Evolutionary conservation across 2,113 vertebrate species (phyloP).

Genomic region (Corvus hawaiiensis): DNA sequence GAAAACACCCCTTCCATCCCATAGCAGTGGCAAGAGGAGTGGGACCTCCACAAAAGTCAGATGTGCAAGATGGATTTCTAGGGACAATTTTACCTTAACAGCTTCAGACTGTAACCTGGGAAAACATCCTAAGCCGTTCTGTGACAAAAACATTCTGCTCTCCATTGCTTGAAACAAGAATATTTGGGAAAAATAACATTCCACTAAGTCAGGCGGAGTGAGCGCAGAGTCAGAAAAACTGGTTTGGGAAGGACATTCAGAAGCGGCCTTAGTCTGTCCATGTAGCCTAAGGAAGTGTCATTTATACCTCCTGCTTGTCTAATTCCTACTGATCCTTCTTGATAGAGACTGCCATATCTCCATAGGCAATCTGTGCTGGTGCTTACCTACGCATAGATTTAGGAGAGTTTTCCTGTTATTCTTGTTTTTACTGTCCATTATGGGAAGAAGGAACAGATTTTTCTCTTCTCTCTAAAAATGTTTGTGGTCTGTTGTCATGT

Average conservation of each 20-base stretch:
- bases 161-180: not conserved
- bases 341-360: not conserved
- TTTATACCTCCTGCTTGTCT: not conserved
- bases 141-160: not conserved
- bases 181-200: not conserved
- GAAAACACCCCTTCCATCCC: not conserved
- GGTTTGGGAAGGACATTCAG: not conserved
- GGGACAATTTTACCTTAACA: not conserved
- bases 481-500: not conserved
- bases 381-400: not conserved
- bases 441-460: not conserved
- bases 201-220: not conserved
- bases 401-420: not conserved
- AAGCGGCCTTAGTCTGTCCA: not conserved
- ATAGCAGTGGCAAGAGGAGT: not conserved
- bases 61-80: not conserved
- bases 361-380: not conserved
- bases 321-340: not conserved
- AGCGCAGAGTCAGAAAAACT: not conserved
- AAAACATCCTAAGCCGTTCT: not conserved
- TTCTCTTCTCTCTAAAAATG: not conserved
- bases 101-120: not conserved
- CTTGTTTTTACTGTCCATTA: not conserved
- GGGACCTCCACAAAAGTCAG: not conserved
- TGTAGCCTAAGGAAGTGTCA: not conserved